phyloP scores from a whole-genome alignment of 1,140 invertebrate species.

The Armadillidium nasatum region DNA sequence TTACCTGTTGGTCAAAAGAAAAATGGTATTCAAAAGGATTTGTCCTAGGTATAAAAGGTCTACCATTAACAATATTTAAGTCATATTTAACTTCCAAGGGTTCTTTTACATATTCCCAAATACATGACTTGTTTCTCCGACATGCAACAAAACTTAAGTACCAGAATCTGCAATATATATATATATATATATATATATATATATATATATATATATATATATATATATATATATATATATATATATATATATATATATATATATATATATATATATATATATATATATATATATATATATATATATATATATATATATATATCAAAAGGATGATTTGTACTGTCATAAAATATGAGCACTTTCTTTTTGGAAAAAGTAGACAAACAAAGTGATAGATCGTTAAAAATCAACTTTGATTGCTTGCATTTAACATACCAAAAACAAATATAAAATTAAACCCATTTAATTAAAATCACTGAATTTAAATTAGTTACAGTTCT shows the following conservation, averaged over 20 bases:
- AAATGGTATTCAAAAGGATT: conserved; percentile 31
- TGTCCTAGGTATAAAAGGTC: conserved; percentile 12
- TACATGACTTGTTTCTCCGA: conserved; percentile 17
- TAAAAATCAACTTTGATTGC: no score
- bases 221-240: conserved; percentile 2
- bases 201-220: neutral
- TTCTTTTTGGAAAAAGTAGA: no score
- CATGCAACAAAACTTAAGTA: conserved; percentile 27
- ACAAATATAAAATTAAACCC: no score
- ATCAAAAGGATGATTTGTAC: no score
- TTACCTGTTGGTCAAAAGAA: conserved; percentile 28
- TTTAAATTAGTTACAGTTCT: no score
- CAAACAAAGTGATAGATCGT: no score
- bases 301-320: no score
- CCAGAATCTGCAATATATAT: conserved; percentile 21
- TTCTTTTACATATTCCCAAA: conserved; percentile 21
- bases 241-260: neutral
- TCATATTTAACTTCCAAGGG: conserved; percentile 17
- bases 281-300: neutral
- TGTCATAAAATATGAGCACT: no score
- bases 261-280: conserved; percentile 15
- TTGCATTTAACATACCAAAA: no score
- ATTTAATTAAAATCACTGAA: no score
- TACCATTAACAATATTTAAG: conserved; percentile 27
- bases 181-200: neutral